Evolutionary conservation across 2,888 invertebrate species (phyloP), one percentile per base, ranked within the genome.

Genomic region (Siphlonurus alternatus): DNA sequence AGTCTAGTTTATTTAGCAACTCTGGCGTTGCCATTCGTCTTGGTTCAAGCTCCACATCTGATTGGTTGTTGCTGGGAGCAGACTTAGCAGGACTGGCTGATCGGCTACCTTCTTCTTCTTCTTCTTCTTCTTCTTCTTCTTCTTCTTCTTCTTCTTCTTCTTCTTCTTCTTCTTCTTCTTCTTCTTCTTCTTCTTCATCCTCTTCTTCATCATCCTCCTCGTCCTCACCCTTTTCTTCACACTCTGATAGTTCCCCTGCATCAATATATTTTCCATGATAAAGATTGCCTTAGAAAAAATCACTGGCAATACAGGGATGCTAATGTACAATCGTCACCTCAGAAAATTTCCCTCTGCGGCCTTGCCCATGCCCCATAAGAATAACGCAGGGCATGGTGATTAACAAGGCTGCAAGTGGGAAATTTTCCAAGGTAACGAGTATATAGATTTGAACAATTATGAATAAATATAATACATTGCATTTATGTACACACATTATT

Each of bases 1-100:
- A 81, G 66, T 87, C 85, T 20, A 89, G 76, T 73, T 86, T 87
- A 67, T 88, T 88, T 66, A 83, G 78, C 67, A 88, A 81, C 67
- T 87, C 82, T 59, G 85, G 83, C 67, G 63, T 59, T 56, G 56
- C 51, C 19, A 59, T 25, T 25, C 82, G 81, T 70, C 86, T 83
- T 2, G 75, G 72, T 69, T 67, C 69, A 62, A 62, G 63, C 23
- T 67, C 68, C 62, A 67, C 68, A 66, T 71, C 72, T 19, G 71
- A 68, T 66, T 63, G 63, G n/a, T 63, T 63, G 19, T 38, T 63
- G 20, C 59, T 59, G 25, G 38, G 20, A 10, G 24, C 24, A 38
- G 59, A 59, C 20, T 23, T 24, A 2, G 23, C 38, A 38, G 56
- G 25, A 22, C 54, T 59, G 64, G 69, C 69, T 19, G 67, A 63